Evolutionary conservation across 2,113 vertebrate genomes (phyloP).

Genomic region (Toxotes chatareus): DNA sequence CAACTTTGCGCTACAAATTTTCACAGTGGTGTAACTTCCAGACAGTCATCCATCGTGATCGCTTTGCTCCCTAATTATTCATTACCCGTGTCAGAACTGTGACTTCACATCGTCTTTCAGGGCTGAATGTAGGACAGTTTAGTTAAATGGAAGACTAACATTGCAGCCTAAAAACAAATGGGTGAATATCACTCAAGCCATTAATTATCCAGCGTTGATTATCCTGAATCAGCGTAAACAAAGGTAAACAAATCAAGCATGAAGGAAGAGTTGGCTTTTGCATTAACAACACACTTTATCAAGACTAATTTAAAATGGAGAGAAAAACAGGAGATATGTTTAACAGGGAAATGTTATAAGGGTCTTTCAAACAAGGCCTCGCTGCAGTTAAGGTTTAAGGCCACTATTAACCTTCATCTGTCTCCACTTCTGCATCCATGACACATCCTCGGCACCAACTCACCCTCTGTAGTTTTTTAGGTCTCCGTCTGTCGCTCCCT

Average conservation of each 20-base stretch:
- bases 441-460: conserved; percentile 13
- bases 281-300: not conserved
- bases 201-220: not conserved
- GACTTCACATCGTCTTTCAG: not conserved
- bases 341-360: not conserved
- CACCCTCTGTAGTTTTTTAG: not conserved
- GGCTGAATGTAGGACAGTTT: not conserved
- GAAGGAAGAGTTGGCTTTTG: not conserved
- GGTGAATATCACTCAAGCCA: not conserved
- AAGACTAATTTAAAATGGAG: not conserved
- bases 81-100: not conserved
- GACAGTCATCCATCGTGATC: not conserved
- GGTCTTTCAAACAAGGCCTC: not conserved
- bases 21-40: not conserved
- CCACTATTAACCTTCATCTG: not conserved
- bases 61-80: not conserved
- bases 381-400: not conserved
- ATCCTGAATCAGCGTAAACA: too few relatives aligned
- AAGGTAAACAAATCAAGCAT: too few relatives aligned
- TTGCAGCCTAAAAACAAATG: not conserved
- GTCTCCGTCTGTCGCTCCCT: conserved; percentile 19
- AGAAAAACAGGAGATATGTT: not conserved
- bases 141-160: not conserved
- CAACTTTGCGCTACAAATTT: too few relatives aligned
- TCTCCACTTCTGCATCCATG: not conserved